Percentiles rank a stretch among this genome's conserved stretches.
Evolutionary conservation across 2,888 invertebrate species (phyloP).

Genomic region (Catocala fraxini): DNA sequence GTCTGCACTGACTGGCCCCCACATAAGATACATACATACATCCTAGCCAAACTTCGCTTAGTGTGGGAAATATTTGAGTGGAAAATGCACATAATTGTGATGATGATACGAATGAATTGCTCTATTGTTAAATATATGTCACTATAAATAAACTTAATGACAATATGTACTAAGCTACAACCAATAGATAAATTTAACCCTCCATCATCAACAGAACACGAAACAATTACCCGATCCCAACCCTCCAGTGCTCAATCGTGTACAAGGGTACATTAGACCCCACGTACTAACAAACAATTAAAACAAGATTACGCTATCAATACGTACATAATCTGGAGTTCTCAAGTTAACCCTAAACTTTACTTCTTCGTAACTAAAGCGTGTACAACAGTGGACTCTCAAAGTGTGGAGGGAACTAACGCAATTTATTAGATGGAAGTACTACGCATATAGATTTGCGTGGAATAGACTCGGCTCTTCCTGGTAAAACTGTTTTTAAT

Average conservation of each 20-base stretch:
- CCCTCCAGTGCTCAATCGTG: conserved; percentile 22
- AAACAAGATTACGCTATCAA: conserved; percentile 46
- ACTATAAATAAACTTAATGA: neutral
- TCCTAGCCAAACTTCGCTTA: too few species aligned
- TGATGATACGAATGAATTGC: too few species aligned
- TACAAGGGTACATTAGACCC: conserved; percentile 29
- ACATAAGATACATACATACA: too few species aligned
- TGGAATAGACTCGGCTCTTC: neutral
- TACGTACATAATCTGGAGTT: conserved; percentile 26
- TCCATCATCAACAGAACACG: conserved; percentile 17
- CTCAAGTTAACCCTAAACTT: conserved; percentile 31
- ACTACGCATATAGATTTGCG: neutral
- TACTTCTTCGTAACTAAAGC: conserved; percentile 31
- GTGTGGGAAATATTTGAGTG: too few species aligned
- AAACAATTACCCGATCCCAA: conserved; percentile 19
- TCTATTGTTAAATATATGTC: neutral
- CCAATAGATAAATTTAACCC: conserved; percentile 7
- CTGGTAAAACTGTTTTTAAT: too few species aligned
- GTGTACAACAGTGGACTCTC: conserved; percentile 7
- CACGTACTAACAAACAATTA: conserved; percentile 42
- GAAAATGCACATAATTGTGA: too few species aligned
- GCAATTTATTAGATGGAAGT: conserved; percentile 23
- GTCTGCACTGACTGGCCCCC: too few species aligned
- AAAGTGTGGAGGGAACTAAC: conserved; percentile 6
- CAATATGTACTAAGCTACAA: neutral